Evolutionary conservation across 2,797 vertebrate genomes (phyloP), one percentile per base, ranked within the genome.

Genomic region (Carcharodon carcharias): DNA sequence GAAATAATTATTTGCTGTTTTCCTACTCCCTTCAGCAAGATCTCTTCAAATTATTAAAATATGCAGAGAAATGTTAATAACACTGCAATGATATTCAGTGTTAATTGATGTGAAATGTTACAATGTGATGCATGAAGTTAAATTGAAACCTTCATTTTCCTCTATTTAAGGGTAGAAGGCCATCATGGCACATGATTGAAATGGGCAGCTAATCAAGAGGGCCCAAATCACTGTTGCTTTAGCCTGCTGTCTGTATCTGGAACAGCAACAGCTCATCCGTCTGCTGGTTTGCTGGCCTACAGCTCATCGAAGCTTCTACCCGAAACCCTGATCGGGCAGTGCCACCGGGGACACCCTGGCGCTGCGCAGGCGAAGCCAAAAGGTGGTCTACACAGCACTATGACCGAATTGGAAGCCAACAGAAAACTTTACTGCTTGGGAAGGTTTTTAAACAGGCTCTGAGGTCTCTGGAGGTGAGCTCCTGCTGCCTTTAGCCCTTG

Each of bases 41-140:
- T 95, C 35, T 4, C 14, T 35, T 73, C 31, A 77, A 77, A 56
- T 95, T 56, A 73, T 73, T 58, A 77, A 77, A 95, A 95, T 54
- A 95, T 95, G 67, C 31, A 95, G 94, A 21, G 14, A 77, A 95
- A 77, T 95, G 50, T 73, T 18, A 73, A 35, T 73, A 95, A 31
- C 16, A 56, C 67, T n/a, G 28, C 28, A 58, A 35, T 35, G 31
- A 77, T 73, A 40, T 77, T 16, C 40, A 14, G 28, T 73, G 71
- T 77, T 95, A 73, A 77, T 56, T 95, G 94, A 73, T 35, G 94
- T 95, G 94, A 95, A 95, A 54, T 67, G 91, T 65, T 23, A 65
- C n/a, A n/a, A 40, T 93, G 40, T 50, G 45, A 26, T 26, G 40
- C 45, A 93, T 93, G n/a, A 45, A 26, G 63, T 67, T 93, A 9